These are phyloP conservation scores for Agapostemon virescens DNA, from an alignment of 2,888 invertebrate species.

Conservation along the genomic window DNA sequence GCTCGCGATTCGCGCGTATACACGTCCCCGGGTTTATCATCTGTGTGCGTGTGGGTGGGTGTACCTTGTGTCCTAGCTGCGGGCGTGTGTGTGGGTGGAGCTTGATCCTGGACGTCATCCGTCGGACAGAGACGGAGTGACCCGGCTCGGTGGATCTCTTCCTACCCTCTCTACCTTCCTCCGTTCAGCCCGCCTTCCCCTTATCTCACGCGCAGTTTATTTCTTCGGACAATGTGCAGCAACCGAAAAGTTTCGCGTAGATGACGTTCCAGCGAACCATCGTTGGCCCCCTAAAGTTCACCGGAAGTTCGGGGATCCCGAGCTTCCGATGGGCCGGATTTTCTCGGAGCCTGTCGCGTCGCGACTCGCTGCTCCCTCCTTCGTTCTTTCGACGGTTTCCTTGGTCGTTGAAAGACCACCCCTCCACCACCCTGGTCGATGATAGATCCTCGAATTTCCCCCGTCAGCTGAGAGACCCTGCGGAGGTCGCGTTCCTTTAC, in stretches of 20 bases:
- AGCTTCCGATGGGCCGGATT: constrained; percentile 28
- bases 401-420: not conserved
- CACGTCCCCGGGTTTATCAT: not conserved
- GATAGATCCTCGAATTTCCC: not conserved
- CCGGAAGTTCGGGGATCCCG: constrained; percentile 39
- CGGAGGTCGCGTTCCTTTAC: not conserved
- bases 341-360: constrained; percentile 8
- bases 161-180: not conserved
- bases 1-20: not conserved
- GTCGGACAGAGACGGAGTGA: constrained; percentile 62
- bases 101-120: constrained; percentile 68
- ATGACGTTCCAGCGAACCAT: constrained; percentile 48
- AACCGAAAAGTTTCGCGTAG: constrained; percentile 65
- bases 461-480: not conserved
- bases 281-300: constrained; percentile 16
- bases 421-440: not conserved
- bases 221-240: constrained; percentile 59
- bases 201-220: constrained; percentile 54
- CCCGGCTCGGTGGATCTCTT: constrained; percentile 48
- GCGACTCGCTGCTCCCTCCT: not conserved
- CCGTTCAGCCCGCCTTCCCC: constrained; percentile 8
- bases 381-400: not conserved
- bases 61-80: constrained; percentile 45
- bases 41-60: constrained; percentile 25
- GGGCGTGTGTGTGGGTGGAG: constrained; percentile 67